A percentile compares a stretch with the other conserved stretches of the same genome.
Evolutionary conservation across 1,140 invertebrate species (phyloP).

Genomic region (Hycleus cichorii): DNA sequence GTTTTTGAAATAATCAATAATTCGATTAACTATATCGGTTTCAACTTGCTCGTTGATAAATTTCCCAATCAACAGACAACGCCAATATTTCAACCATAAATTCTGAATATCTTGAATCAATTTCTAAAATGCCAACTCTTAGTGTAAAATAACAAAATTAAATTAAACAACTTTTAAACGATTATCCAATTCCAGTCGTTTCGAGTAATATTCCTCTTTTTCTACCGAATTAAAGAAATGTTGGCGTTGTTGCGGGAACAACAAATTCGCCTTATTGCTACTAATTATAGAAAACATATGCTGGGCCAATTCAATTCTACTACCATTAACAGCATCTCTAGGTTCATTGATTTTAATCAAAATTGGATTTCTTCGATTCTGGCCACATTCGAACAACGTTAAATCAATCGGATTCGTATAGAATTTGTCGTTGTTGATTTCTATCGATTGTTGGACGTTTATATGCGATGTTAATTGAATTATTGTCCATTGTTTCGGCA

Average conservation of each 20-base stretch:
- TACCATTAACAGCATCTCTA: conserved; percentile 10
- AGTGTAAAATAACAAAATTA: background rate
- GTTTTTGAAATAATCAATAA: conserved; percentile 18
- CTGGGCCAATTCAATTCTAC: conserved; percentile 6
- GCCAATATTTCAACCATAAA: conserved; percentile 31
- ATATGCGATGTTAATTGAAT: conserved; percentile 28
- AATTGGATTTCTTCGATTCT: conserved; percentile 23
- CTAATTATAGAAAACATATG: conserved; percentile 16
- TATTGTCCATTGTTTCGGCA: conserved; percentile 32
- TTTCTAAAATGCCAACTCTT: conserved; percentile 17
- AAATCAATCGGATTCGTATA: conserved; percentile 24
- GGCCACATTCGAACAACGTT: conserved; percentile 29
- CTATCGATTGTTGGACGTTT: conserved; percentile 18
- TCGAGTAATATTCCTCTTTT: conserved; percentile 15
- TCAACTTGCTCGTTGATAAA: conserved; percentile 20
- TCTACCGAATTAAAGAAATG: conserved; percentile 15
- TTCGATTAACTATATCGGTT: conserved; percentile 11
- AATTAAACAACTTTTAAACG: conserved; percentile 19
- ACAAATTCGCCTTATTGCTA: conserved; percentile 18
- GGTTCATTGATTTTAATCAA: conserved; percentile 20
- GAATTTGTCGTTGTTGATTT: conserved; percentile 15
- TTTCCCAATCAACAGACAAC: conserved; percentile 35
- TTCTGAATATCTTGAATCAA: conserved; percentile 28
- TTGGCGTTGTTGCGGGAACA: conserved; percentile 1
- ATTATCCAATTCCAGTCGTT: conserved; percentile 14